Percentiles rank a stretch among this genome's conserved stretches.
Evolutionary conservation across 2,113 vertebrate genomes (phyloP).

Genomic region (Poeciliopsis occidentalis): DNA sequence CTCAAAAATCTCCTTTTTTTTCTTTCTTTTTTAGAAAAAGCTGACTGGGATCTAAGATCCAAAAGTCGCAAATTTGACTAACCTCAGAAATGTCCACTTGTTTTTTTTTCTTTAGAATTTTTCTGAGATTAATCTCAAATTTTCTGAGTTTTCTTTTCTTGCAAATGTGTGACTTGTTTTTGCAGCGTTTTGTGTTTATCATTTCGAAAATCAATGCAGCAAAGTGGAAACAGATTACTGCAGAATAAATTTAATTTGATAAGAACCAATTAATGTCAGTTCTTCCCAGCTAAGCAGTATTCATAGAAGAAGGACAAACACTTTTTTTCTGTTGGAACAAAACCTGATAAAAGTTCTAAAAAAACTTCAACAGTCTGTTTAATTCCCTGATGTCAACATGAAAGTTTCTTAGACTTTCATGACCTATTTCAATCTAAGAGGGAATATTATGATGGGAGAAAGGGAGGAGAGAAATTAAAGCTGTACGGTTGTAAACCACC

Average conservation of each 20-base stretch:
- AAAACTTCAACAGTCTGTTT: neutral
- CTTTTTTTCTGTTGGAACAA: neutral
- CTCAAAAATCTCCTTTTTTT: too few relatives aligned
- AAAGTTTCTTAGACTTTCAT: neutral
- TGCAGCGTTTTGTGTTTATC: too few relatives aligned
- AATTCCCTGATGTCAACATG: neutral
- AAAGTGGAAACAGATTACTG: neutral
- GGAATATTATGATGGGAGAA: constrained; percentile 16
- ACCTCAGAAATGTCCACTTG: too few relatives aligned
- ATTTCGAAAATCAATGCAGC: too few relatives aligned
- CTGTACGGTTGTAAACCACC: constrained; percentile 1
- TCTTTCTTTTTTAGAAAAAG: too few relatives aligned
- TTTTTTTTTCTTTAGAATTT: too few relatives aligned
- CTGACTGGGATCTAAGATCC: too few relatives aligned
- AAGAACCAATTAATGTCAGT: neutral
- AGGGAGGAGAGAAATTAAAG: constrained; percentile 37
- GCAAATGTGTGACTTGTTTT: too few relatives aligned
- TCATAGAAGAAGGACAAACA: neutral
- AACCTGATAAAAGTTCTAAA: neutral
- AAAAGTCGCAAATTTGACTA: too few relatives aligned
- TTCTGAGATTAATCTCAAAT: too few relatives aligned
- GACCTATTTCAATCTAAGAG: neutral
- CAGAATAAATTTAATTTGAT: too few relatives aligned
- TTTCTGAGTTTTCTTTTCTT: too few relatives aligned
- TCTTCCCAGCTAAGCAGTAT: neutral